Evolutionary conservation across 2,113 vertebrate genomes (phyloP), one percentile per base, ranked within the genome.

Genomic region (Crocuta crocuta): DNA sequence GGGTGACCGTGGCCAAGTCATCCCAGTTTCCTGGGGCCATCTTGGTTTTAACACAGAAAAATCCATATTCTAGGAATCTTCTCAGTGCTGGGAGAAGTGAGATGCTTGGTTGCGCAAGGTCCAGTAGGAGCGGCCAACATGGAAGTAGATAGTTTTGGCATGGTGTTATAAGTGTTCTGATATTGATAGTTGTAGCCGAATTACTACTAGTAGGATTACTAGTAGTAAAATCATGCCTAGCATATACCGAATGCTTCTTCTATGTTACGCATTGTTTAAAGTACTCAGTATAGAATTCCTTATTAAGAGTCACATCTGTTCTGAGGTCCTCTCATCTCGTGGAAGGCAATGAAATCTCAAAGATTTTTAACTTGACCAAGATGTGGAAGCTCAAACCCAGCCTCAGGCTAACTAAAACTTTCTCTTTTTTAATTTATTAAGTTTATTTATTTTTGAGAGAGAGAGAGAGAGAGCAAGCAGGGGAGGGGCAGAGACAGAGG

Each of bases 301-400:
- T 66, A 66, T 61, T 71, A 73, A 61, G 33, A 17, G 28, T 90
- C n/a, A 50, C 4, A 65, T 73, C 48, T 45, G 31, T 65, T 65
- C 81, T 70, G 24, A 28, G 63, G 48, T 71, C 5, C n/a, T 17
- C 23, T 45, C 70, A 35, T 28, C 86, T 82, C 43, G 50, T 19
- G 35, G 55, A 86, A 97, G 53, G 55, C 78, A 58, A 70, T 43
- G 21, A 87, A 94, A 79, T 73, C 45, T 91, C 78, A 90, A 61
- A 45, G 43, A 55, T 5, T 55, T 55, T 55, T 55, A 87, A 92
- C 12, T 79, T 79, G 31, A 17, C 13, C 31, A 68, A 74, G 79
- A 83, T 82, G 39, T 8, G 79, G 17, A 15, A 71, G 39, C 19
- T 81, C 55, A 43, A 94, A 74, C 79, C 74, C n/a, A 50, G 23